phyloP scores from a whole-genome alignment of 2,797 vertebrate genomes.

The Forpus xanthops region DNA sequence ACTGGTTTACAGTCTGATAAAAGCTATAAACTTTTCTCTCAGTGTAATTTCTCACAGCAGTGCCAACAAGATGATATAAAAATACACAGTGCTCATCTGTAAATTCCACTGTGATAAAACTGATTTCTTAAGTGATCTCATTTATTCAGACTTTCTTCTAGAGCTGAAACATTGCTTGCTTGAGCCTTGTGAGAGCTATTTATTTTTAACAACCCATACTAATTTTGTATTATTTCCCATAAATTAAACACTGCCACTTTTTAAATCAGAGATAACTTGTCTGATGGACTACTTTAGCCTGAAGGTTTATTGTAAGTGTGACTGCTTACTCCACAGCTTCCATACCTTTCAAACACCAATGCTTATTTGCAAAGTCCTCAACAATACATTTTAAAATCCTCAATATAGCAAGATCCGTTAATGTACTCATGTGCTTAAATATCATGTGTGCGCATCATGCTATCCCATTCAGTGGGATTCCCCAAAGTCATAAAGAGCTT shows the following conservation, averaged over 20 bases:
- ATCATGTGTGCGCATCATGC: neutral
- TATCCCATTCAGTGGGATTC: neutral
- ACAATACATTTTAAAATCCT: neutral
- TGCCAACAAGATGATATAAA: conserved; percentile 11
- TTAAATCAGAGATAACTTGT: neutral
- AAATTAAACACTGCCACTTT: neutral
- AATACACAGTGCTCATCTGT: neutral
- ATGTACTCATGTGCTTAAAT: neutral
- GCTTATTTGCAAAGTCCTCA: neutral
- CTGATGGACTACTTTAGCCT: neutral
- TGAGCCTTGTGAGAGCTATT: neutral
- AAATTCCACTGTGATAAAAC: conserved; percentile 10
- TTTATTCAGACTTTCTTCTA: neutral
- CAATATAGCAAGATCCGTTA: neutral
- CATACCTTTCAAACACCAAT: neutral
- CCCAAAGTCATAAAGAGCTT: neutral
- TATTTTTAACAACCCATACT: neutral
- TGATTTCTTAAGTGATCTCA: conserved; percentile 1
- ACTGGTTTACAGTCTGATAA: neutral
- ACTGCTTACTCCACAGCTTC: neutral
- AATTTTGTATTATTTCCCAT: neutral
- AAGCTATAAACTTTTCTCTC: conserved; percentile 10
- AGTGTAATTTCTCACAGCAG: neutral
- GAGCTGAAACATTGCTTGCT: neutral
- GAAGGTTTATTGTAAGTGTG: neutral